phyloP scores from a whole-genome alignment of 2,888 invertebrate species.

The Thysanoteuthis rhombus region DNA sequence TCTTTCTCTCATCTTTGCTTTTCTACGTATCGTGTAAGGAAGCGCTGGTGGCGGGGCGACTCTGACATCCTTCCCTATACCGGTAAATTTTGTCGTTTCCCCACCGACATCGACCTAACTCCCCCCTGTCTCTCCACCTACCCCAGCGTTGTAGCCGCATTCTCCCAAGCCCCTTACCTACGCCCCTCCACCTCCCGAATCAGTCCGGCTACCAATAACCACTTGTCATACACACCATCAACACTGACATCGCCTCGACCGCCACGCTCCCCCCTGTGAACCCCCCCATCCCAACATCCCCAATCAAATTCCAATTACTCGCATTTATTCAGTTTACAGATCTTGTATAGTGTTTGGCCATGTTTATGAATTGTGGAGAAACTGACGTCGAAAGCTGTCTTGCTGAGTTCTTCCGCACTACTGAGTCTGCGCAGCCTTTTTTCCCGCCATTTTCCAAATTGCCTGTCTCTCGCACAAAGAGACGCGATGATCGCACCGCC shows the following conservation, averaged over 20 bases:
- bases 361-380: background rate
- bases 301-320: background rate
- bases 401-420: background rate
- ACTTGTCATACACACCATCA: background rate
- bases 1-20: background rate
- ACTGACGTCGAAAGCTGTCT: background rate
- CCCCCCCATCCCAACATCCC: background rate
- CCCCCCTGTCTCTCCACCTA: background rate
- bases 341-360: constrained; percentile 12
- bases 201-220: background rate
- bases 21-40: background rate
- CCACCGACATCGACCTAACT: background rate
- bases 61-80: background rate
- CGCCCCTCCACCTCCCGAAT: background rate
- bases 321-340: background rate
- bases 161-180: background rate
- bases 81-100: background rate
- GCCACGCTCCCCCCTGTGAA: background rate
- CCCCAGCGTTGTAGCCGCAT: background rate
- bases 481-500: constrained; percentile 12
- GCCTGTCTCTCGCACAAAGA: constrained; percentile 12
- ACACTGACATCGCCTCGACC: background rate
- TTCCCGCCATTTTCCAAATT: background rate
- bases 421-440: background rate
- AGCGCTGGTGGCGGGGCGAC: background rate